Conservation (phyloP, 1,140 invertebrate genomes). For the Mycetomoellerius zeteki region DNA sequence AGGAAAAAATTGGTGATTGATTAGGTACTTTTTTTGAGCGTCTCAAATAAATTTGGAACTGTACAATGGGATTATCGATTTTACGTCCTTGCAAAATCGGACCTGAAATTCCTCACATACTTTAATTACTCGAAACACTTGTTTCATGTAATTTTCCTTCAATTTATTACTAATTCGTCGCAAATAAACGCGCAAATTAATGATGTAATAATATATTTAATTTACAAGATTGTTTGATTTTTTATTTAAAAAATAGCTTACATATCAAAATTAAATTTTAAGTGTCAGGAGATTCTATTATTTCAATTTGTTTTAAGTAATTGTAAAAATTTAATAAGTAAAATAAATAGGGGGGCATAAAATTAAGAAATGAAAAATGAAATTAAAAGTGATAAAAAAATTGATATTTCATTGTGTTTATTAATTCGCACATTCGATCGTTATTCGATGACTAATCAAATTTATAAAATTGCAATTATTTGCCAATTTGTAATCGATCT, state of each 20-base stretch:
- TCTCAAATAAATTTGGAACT: constrained; percentile 74
- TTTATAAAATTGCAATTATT: neutral
- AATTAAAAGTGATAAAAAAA: neutral
- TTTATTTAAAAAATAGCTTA: neutral
- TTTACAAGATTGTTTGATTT: neutral
- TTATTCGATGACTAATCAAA: neutral
- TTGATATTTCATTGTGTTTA: neutral
- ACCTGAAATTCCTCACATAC: constrained; percentile 49
- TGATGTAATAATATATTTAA: neutral
- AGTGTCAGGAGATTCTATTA: neutral
- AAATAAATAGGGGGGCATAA: neutral
- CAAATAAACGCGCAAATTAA: neutral
- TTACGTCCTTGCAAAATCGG: constrained; percentile 25
- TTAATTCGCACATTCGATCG: neutral
- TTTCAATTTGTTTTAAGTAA: neutral
- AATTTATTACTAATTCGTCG: neutral
- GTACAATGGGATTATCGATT: constrained; percentile 61
- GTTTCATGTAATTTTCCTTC: neutral
- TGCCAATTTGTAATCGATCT: neutral
- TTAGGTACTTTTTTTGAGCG: constrained; percentile 70
- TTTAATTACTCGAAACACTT: neutral
- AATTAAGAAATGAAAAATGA: neutral
- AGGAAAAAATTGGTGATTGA: constrained; percentile 76
- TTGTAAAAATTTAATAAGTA: neutral
- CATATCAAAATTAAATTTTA: neutral